Evolutionary conservation across 1,140 invertebrate species (phyloP), one percentile per base, ranked within the genome.

Genomic region (Himalopsyche phryganea): DNA sequence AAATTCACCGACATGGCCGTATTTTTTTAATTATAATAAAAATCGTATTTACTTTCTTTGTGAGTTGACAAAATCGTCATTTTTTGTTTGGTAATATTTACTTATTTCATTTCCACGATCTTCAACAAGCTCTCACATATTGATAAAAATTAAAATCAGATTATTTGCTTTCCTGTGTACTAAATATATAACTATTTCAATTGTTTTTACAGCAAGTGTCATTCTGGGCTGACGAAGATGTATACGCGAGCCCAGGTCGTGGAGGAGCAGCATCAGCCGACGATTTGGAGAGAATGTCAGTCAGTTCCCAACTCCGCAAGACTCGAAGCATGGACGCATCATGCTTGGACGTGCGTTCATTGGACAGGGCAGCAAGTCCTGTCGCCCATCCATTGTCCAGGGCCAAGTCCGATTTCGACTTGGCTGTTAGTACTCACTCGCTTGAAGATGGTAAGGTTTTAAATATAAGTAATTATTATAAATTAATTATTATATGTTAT

Each of bases 281-380:
- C 66, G 84, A 85, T 63, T 78, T 81, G 40, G 84, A 86, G 66
- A 69, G 82, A 13, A 75, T 80, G 11, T 85, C 84, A 38, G 71
- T 83, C 18, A 81, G 78, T 40, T 90, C 89, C 0, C 89, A 90
- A 65, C 70, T 93, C 58, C 78, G 91, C 57, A 94, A 94, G 71
- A 91, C 90, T 20, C 83, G 90, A 66, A 92, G 90, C 50, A 90
- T 94, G 77, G 91, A 94, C 67, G 91, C 90, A 6, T 90, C 89
- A 10, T 92, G 89, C 66, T 75, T 92, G 28, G 90, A 93, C 65
- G 83, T 92, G 60, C 80, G 89, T 42, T 86, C 85, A 11, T 81
- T 88, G 40, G 80, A 74, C n/a, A 82, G 84, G 35, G 77, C 82
- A 5, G 80, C 68, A 55, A 76, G 79, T 36, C 83, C 77, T 18